A percentile compares a stretch with the other conserved stretches of the same genome.
These are phyloP conservation scores for Pangasius macronema DNA, from an alignment of 2,797 vertebrate genomes.

Conservation along the genomic window DNA sequence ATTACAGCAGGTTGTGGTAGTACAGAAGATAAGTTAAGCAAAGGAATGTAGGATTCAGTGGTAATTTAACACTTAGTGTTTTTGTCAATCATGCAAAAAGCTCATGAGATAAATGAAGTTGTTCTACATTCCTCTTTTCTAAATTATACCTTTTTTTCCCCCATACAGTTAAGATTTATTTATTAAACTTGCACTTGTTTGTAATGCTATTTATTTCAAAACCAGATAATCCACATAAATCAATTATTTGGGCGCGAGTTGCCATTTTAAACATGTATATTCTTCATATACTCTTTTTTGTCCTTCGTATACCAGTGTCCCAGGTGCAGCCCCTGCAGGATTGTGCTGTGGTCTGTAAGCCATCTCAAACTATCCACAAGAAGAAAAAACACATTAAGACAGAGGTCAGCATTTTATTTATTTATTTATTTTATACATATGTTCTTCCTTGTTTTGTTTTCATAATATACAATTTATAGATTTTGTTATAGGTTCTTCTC, in stretches of 20 bases:
- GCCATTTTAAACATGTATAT: background rate
- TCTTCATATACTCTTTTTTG: background rate
- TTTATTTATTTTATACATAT: background rate
- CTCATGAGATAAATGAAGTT: background rate
- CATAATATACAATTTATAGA: background rate
- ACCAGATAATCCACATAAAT: background rate
- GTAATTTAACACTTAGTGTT: background rate
- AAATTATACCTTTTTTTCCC: background rate
- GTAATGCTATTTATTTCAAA: background rate
- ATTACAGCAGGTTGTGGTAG: background rate
- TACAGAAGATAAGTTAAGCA: background rate
- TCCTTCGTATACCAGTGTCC: slow-evolving; percentile 61
- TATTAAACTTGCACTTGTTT: background rate
- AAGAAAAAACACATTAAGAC: slow-evolving; percentile 56
- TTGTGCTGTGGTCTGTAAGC: slow-evolving; percentile 66
- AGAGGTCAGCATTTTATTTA: slow-evolving; percentile 65
- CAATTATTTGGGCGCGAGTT: background rate
- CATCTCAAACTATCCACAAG: slow-evolving; percentile 66
- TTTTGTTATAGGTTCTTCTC: background rate
- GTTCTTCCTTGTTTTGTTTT: background rate
- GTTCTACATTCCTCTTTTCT: background rate
- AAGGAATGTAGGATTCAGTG: background rate
- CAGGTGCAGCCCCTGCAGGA: slow-evolving; percentile 67
- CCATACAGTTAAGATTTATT: background rate
- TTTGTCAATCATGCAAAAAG: background rate